Evolutionary conservation across 64 coral and sea anemone genomes (phyloP), one percentile per base, ranked within the genome.

Genomic region (Montipora cactus): DNA sequence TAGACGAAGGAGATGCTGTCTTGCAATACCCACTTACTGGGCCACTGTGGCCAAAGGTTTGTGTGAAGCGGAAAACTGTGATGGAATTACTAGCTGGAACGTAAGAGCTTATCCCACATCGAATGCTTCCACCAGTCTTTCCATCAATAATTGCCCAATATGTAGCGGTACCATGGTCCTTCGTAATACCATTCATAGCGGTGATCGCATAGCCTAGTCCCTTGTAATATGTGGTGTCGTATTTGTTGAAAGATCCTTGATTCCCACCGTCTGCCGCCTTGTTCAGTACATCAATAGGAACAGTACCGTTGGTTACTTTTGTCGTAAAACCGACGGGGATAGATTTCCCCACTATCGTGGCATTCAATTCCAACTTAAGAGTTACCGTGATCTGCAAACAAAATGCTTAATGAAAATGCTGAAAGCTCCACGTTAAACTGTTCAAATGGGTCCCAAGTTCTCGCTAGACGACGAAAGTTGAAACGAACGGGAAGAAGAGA

Each of bases 351-450:
- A 71, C 45, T 0, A 5, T 53, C 18, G n/a, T 81, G 51, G 21
- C 53, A 50, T 86, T 67, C 82, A 47, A 70, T 5, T 69, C 66
- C 9, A 86, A 48, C 46, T 86, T 86, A 4, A 86, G 45, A 4
- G 82, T 86, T 2, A 86, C 82, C 71, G 82, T 86, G 8, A 86
- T 86, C 82, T 86, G 23, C 20, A 61, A 61, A 53, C 59, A 61
- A 62, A 12, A 64, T 14, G 4, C 13, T 64, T 64, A 14, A 64
- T 16, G 8, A 7, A 12, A 64, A 4, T 16, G 61, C 6, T 10
- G 52, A 55, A 55, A 7, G 3, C 37, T 37, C 37, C 37, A 37
- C 37, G 37, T 2, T 37, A 37, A 37, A 37, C 37, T 37, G 37
- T 37, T 37, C 37, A 37, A 37, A 37, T 37, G 37, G 37, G 37